Conservation (phyloP, 1,140 invertebrate species). For the Physella acuta region DNA sequence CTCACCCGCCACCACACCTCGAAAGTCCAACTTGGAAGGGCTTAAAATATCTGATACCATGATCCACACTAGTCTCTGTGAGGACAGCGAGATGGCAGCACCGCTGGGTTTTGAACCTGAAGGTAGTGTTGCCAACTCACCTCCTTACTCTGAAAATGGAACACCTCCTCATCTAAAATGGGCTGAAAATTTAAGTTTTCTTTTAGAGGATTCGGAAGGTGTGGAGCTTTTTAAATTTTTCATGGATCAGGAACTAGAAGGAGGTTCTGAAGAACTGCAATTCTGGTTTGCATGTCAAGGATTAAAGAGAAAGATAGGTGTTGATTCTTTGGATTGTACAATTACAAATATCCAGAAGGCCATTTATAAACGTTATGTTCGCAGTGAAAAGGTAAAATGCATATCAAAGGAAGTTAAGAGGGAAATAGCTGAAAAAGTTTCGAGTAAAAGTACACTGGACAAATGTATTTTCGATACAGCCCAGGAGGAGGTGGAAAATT, state of each 20-base stretch:
- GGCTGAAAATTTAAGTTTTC: conserved; percentile 77
- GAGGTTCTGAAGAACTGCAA: conserved; percentile 68
- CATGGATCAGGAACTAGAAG: conserved; percentile 74
- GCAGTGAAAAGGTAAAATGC: conserved; percentile 57
- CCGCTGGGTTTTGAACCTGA: conserved; percentile 58
- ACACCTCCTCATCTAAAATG: conserved; percentile 81
- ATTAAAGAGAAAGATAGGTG: conserved; percentile 72
- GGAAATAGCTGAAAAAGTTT: conserved; percentile 77
- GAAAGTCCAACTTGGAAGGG: conserved; percentile 50
- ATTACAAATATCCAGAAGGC: conserved; percentile 77
- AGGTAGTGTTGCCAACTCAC: conserved; percentile 55
- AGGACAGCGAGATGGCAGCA: conserved; percentile 43
- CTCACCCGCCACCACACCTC: conserved; percentile 50
- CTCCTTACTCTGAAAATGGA: conserved; percentile 56
- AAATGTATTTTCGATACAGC: conserved; percentile 70
- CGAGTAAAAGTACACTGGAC: conserved; percentile 67
- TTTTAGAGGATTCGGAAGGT: conserved; percentile 83
- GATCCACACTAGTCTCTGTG: conserved; percentile 19
- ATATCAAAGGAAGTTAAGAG: conserved; percentile 70
- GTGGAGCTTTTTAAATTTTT: conserved; percentile 82
- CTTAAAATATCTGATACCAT: conserved; percentile 15
- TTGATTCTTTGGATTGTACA: conserved; percentile 66
- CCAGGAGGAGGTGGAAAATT: conserved; percentile 74
- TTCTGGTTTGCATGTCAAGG: conserved; percentile 92
- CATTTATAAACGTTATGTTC: conserved; percentile 82